Conservation (phyloP, 2,888 invertebrate genomes). For the Amphipyra berbera region DNA sequence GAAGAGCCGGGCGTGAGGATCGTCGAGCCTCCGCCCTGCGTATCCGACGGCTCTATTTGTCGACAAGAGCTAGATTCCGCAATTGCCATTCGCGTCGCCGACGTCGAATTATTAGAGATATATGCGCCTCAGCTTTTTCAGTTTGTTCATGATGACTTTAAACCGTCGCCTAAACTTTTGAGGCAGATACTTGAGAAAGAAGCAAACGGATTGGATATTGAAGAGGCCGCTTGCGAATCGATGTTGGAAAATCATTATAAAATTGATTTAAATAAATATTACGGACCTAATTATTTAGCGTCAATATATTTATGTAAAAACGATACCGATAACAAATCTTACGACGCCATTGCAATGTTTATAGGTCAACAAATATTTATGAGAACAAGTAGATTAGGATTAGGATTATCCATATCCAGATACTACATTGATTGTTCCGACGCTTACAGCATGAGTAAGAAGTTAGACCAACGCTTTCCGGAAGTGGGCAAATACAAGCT, state of each 20-base stretch:
- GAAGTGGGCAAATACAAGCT: background rate
- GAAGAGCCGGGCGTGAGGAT: background rate
- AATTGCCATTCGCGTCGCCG: constrained; percentile 42
- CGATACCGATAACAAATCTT: constrained; percentile 22
- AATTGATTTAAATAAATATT: constrained; percentile 4
- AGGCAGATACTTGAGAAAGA: constrained; percentile 29
- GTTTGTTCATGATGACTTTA: constrained; percentile 24
- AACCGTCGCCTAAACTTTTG: constrained; percentile 14
- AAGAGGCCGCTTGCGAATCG: constrained; percentile 36
- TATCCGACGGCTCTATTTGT: constrained; percentile 7
- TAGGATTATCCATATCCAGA: background rate
- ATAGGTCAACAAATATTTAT: too few species aligned
- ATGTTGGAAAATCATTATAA: background rate
- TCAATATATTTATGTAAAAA: constrained; percentile 45
- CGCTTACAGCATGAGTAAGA: constrained; percentile 2
- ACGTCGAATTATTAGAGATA: constrained; percentile 6
- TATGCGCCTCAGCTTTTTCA: constrained; percentile 27
- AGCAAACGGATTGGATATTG: constrained; percentile 15
- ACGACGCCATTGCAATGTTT: background rate
- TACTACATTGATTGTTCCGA: constrained; percentile 16
- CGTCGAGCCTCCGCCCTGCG: constrained; percentile 42
- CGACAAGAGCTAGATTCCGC: constrained; percentile 25
- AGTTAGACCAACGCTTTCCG: background rate
- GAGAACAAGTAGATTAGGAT: background rate
- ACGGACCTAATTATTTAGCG: constrained; percentile 10